These are phyloP conservation scores for Manacus vitellinus DNA, from an alignment of 2,113 vertebrate genomes.

Conservation along the genomic window DNA sequence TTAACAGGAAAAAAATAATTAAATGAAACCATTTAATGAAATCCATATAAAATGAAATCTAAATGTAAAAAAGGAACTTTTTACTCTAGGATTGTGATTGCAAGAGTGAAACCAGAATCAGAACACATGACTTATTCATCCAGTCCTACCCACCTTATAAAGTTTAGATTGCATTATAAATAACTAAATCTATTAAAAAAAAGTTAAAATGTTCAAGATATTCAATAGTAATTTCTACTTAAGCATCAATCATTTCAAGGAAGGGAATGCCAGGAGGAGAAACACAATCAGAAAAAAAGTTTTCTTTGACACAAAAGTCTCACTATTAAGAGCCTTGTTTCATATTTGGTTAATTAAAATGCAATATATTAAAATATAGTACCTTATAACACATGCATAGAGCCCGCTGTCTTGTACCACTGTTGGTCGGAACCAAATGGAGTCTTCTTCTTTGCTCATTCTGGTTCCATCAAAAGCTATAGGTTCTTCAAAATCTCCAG, in stretches of 20 bases:
- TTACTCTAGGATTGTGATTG: neutral
- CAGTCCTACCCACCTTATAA: neutral
- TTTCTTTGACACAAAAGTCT: neutral
- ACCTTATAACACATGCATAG: conserved; percentile 98
- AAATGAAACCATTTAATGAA: neutral
- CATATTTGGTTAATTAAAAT: neutral
- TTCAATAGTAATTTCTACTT: neutral
- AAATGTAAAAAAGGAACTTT: neutral
- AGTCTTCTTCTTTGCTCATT: conserved; percentile 99
- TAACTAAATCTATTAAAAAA: neutral
- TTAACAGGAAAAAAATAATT: neutral
- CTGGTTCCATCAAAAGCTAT: conserved; percentile 95
- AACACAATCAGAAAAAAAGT: neutral
- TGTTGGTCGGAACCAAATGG: conserved; percentile 98
- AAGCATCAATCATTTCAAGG: neutral
- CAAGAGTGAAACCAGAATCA: neutral
- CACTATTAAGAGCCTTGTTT: neutral
- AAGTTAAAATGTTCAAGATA: neutral
- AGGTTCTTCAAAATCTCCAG: conserved; percentile 97
- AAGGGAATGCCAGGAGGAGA: neutral
- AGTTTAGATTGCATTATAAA: neutral
- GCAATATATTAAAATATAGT: conserved; percentile 50
- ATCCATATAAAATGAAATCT: neutral
- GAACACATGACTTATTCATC: neutral
- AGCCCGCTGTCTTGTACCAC: conserved; percentile 93